Conservation (phyloP, 2,888 invertebrate species). For the Crossocerus cetratus region DNA sequence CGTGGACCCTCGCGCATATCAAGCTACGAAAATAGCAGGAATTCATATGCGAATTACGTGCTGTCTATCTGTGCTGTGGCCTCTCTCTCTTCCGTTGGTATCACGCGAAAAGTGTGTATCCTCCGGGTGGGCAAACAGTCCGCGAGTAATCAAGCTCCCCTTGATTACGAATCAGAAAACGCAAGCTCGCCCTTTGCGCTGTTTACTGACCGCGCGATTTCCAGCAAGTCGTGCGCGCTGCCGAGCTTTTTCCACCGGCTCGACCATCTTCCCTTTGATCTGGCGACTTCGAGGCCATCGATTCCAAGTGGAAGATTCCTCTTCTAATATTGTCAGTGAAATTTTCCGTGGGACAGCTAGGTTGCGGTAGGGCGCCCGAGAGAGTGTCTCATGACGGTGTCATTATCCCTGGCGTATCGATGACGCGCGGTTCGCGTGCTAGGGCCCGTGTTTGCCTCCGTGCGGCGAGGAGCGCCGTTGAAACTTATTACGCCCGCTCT, state of each 20-base stretch:
- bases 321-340: not conserved
- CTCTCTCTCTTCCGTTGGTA: not conserved
- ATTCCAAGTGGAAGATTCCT: not conserved
- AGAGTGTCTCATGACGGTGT: constrained; percentile 2
- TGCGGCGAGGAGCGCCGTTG: not conserved
- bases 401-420: constrained; percentile 12
- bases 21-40: not conserved
- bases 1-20: not conserved
- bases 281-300: not conserved
- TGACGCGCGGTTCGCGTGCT: constrained; percentile 7
- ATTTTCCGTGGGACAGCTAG: not conserved
- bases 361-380: not conserved
- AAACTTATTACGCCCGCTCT: constrained; percentile 15
- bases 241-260: too few relatives aligned
- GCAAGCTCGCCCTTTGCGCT: not conserved
- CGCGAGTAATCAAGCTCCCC: not conserved
- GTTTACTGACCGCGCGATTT: not conserved
- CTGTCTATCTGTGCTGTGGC: not conserved
- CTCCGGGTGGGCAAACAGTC: not conserved
- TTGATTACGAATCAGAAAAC: constrained; percentile 1
- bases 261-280: not conserved
- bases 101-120: not conserved
- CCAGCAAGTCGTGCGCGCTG: not conserved
- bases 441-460: constrained; percentile 1
- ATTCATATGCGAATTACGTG: constrained; percentile 3